These are phyloP conservation scores for Rhipidura dahli DNA, from an alignment of 2,113 vertebrate genomes.

Conservation along the genomic window DNA sequence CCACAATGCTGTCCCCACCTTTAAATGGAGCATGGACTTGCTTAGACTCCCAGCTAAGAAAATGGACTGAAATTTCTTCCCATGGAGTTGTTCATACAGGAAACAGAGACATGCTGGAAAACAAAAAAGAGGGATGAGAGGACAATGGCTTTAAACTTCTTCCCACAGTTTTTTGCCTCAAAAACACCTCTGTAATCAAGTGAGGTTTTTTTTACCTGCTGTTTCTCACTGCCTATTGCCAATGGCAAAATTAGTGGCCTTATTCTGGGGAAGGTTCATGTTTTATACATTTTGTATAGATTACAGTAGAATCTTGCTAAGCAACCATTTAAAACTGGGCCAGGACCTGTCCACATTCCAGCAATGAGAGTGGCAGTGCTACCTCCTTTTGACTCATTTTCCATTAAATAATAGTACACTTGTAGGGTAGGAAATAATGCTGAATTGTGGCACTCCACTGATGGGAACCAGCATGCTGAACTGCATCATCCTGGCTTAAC, in stretches of 20 bases:
- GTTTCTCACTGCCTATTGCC: conserved; percentile 57
- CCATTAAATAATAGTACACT: neutral
- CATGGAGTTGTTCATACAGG: neutral
- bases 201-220: neutral
- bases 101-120: conserved; percentile 23
- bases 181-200: conserved; percentile 7
- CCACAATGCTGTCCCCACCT: conserved; percentile 76
- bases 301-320: conserved; percentile 3
- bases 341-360: neutral
- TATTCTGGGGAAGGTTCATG: conserved; percentile 16
- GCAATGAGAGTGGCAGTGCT: conserved; percentile 15
- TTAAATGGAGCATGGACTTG: conserved; percentile 79
- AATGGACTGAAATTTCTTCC: conserved; percentile 79
- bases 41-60: conserved; percentile 88
- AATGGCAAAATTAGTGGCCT: conserved; percentile 60
- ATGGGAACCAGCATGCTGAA: neutral
- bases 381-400: conserved; percentile 47
- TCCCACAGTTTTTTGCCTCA: conserved; percentile 35
- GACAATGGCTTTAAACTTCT: conserved; percentile 4
- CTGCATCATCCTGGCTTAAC: neutral
- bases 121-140: neutral
- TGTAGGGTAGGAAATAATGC: neutral
- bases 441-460: neutral
- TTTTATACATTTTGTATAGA: conserved; percentile 29
- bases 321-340: neutral